Evolutionary conservation across 2,888 invertebrate genomes (phyloP).

Genomic region (Mythimna pallens): DNA sequence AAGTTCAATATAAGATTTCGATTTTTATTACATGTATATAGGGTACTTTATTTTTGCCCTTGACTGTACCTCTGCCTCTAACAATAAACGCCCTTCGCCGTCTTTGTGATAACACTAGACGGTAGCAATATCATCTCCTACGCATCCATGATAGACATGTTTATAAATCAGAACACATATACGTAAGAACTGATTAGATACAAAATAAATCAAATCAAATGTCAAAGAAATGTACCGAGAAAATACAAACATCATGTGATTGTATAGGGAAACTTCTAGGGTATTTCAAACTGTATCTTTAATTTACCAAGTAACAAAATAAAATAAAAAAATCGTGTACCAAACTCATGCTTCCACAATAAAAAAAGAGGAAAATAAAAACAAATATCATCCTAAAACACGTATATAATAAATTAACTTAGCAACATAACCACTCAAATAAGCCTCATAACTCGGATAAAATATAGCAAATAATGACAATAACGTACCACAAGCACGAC

Average conservation of each 20-base stretch:
- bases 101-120: slow-evolving; percentile 38
- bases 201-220: neutral
- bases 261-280: neutral
- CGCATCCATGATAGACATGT: slow-evolving; percentile 19
- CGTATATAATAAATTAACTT: slow-evolving; percentile 38
- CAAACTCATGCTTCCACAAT: slow-evolving; percentile 35
- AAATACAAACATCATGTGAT: slow-evolving; percentile 30
- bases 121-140: slow-evolving; percentile 18
- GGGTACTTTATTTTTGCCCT: neutral
- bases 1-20: neutral
- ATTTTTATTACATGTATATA: neutral
- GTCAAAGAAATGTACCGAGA: neutral
- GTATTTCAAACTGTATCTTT: neutral
- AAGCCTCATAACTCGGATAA: slow-evolving; percentile 42
- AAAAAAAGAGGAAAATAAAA: slow-evolving; percentile 25
- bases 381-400: slow-evolving; percentile 17
- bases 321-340: slow-evolving; percentile 24
- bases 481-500: slow-evolving; percentile 63
- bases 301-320: neutral
- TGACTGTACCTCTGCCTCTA: neutral
- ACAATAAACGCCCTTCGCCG: slow-evolving; percentile 35
- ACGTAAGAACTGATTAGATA: slow-evolving; percentile 43
- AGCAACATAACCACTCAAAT: slow-evolving; percentile 39
- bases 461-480: slow-evolving; percentile 59
- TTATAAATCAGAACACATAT: slow-evolving; percentile 34